Evolutionary conservation across 2,113 vertebrate genomes (phyloP).

Genomic region (Cercopithecus mona): DNA sequence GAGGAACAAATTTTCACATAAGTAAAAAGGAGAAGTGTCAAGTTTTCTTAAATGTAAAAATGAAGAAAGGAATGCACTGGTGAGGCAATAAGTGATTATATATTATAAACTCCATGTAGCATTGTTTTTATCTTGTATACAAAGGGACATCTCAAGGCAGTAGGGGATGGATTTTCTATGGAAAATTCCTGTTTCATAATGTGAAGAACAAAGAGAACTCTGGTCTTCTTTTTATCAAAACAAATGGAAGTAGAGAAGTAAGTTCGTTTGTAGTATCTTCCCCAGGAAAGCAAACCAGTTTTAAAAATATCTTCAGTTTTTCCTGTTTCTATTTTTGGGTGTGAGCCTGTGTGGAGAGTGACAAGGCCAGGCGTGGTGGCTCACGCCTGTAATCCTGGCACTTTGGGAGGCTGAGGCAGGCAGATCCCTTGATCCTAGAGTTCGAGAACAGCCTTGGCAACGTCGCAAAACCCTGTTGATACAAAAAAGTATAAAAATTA

Average conservation of each 20-base stretch:
- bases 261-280: too few species aligned
- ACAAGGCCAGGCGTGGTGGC: too few species aligned
- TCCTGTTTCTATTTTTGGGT: not conserved
- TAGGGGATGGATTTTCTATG: not conserved
- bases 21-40: not conserved
- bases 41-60: not conserved
- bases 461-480: too few species aligned
- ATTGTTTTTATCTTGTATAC: not conserved
- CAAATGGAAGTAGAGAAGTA: not conserved
- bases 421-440: too few species aligned
- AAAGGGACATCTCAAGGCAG: not conserved
- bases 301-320: fast-evolving
- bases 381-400: too few species aligned
- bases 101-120: fast-evolving
- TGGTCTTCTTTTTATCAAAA: not conserved
- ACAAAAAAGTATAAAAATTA: too few species aligned
- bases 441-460: too few species aligned
- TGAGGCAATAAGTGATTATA: not conserved
- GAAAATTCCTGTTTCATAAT: not conserved
- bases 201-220: not conserved
- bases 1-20: not conserved
- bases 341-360: not conserved
- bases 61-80: not conserved
- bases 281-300: fast-evolving
- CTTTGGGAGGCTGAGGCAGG: too few species aligned